Conservation (phyloP, 1,140 invertebrate genomes). For the Apis florea region DNA sequence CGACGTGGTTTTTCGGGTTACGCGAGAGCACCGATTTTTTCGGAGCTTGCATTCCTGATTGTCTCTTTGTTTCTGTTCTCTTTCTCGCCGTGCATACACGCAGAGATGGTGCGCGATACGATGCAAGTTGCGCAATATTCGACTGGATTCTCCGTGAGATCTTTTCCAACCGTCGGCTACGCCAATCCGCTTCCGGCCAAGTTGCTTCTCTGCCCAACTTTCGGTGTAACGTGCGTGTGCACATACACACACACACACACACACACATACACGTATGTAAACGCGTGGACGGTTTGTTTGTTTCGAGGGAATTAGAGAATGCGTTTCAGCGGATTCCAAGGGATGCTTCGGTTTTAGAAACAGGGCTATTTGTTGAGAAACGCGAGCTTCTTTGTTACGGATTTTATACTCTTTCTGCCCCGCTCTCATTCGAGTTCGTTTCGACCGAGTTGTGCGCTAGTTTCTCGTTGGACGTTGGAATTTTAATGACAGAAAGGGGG, state of each 20-base stretch:
- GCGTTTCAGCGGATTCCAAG: neutral
- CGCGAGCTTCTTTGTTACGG: neutral
- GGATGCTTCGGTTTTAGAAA: neutral
- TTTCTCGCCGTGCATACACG: neutral
- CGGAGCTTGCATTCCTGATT: neutral
- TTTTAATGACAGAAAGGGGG: neutral
- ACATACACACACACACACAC: no score
- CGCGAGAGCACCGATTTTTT: constrained; percentile 24
- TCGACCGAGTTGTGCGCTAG: neutral
- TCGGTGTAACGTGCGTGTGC: no score
- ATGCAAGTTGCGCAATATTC: neutral
- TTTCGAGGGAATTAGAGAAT: neutral
- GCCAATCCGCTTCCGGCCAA: neutral
- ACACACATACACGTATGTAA: no score
- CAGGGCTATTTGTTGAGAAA: neutral
- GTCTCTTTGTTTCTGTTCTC: constrained; percentile 14
- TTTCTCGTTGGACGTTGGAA: neutral
- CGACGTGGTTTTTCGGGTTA: constrained; percentile 13
- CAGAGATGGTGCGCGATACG: neutral
- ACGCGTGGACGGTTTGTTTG: neutral
- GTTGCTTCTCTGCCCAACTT: neutral
- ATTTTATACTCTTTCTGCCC: neutral
- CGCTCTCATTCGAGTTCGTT: neutral
- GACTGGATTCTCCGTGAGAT: neutral
- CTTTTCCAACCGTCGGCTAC: neutral